Conservation (phyloP, 2,888 invertebrate species). For the Entomobrya multifasciata region DNA sequence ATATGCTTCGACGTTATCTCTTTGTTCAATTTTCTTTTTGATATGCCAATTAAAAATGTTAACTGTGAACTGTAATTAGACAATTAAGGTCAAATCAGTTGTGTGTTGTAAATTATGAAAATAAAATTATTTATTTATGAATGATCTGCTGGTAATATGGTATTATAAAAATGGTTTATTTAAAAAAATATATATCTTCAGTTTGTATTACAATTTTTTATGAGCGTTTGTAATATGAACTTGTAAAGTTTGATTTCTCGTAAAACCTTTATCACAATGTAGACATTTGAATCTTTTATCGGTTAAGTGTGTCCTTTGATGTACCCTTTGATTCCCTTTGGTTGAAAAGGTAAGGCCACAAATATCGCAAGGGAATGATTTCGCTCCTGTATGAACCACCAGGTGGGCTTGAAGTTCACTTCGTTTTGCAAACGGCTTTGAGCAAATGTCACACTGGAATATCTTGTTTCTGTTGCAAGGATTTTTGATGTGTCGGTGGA, state of each 20-base stretch:
- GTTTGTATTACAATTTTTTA: too few relatives aligned
- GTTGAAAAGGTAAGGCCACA: slow-evolving; percentile 71
- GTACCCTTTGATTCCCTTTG: slow-evolving; percentile 73
- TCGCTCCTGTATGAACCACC: slow-evolving; percentile 59
- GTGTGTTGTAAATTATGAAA: background rate
- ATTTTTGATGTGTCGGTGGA: slow-evolving; percentile 45
- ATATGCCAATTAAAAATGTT: slow-evolving; percentile 1
- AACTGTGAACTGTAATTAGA: too few relatives aligned
- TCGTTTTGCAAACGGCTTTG: slow-evolving; percentile 61
- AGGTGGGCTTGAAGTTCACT: slow-evolving; percentile 70
- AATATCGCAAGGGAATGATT: slow-evolving; percentile 66
- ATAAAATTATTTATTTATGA: background rate
- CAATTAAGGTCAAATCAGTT: too few relatives aligned
- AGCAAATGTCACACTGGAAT: slow-evolving; percentile 59
- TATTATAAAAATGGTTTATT: too few relatives aligned
- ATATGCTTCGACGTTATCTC: background rate
- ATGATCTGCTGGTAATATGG: background rate
- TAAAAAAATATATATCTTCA: too few relatives aligned
- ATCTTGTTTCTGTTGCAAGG: slow-evolving; percentile 47
- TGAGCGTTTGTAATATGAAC: slow-evolving; percentile 45
- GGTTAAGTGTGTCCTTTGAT: slow-evolving; percentile 68
- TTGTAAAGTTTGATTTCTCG: slow-evolving; percentile 70
- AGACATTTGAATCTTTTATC: slow-evolving; percentile 66
- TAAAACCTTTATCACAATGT: slow-evolving; percentile 71
- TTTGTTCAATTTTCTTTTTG: slow-evolving; percentile 9